phyloP scores from a whole-genome alignment of 2,888 invertebrate genomes.

The Resseliella maxima region DNA sequence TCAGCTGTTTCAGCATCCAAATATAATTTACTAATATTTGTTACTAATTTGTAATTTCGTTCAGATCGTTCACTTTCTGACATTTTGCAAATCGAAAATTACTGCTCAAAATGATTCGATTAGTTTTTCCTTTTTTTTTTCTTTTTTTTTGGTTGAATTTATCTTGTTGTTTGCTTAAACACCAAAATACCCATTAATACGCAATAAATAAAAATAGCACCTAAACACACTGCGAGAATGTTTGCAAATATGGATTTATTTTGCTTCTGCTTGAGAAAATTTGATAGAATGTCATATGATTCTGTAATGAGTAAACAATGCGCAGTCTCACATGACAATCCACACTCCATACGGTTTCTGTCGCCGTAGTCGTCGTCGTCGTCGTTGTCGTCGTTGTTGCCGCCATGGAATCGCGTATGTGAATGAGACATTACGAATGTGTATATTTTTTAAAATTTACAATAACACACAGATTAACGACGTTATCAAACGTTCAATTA shows the following conservation, averaged over 20 bases:
- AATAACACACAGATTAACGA: background rate
- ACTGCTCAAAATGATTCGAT: background rate
- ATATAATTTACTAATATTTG: slow-evolving; percentile 53
- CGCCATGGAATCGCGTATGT: background rate
- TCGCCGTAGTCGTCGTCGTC: too few relatives aligned
- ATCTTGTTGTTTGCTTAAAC: too few relatives aligned
- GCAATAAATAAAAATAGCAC: slow-evolving; percentile 34
- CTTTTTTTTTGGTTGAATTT: background rate
- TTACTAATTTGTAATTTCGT: slow-evolving; percentile 46
- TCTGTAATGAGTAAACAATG: background rate
- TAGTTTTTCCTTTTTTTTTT: background rate
- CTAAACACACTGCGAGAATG: background rate
- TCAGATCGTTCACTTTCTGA: slow-evolving; percentile 45
- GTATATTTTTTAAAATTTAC: background rate
- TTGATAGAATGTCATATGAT: slow-evolving; percentile 36
- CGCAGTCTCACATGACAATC: background rate
- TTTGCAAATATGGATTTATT: slow-evolving; percentile 35
- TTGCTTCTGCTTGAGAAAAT: slow-evolving; percentile 19
- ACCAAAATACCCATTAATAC: slow-evolving; percentile 35
- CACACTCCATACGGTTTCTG: too few relatives aligned
- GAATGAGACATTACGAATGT: slow-evolving; percentile 18
- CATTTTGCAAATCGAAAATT: background rate
- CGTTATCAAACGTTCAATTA: background rate
- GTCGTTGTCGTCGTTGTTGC: too few relatives aligned
- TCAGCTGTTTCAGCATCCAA: slow-evolving; percentile 38